Evolutionary conservation across 2,113 vertebrate species (phyloP), one percentile per base, ranked within the genome.

Genomic region (Camelus dromedarius): DNA sequence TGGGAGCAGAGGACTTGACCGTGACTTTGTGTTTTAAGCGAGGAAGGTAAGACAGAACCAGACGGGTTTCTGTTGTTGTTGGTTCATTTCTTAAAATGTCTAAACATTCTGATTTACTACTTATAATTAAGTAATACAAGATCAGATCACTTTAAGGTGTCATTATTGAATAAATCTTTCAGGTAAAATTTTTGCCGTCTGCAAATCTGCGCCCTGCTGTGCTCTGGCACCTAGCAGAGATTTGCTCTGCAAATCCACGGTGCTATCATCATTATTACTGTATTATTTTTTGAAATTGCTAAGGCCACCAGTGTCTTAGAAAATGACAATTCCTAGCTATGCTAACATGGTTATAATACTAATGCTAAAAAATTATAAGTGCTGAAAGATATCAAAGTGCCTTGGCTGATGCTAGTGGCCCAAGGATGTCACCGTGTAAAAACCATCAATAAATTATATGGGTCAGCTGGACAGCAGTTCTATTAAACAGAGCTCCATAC

Each of bases 391-490:
- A 94, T 80, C 77, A 89, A 89, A 96, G 56, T 75, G 89, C 73
- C 85, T 93, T 84, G 89, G 96, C 46, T 72, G 77, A 89, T 94
- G 83, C 73, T 82, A 16, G 91, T 94, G 69, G 85, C 64, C 95
- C 89, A 93, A 79, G 56, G 62, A 96, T 89, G 89, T 83, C 89
- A 77, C 77, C 93, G 75, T 88, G 18, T 88, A 95, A 91, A 82
- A 94, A 86, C 83, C 73, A 96, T 93, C 95, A 77, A 85, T 93
- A 95, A 97, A 98, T 97, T 88, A 92, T 50, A 76, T 0, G 1
- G 96, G 96, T 96, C 97, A 97, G 95, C 32, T 92, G 90, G 83
- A 90, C 28, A 20, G 95, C 89, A 95, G 91, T 84, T 81, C 70
- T 35, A 93, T 81, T 95, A 93, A 92, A 92, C 54, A 92, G 83